Evolutionary conservation across 2,113 vertebrate species (phyloP).

Genomic region (Herpetotheres cachinnans): DNA sequence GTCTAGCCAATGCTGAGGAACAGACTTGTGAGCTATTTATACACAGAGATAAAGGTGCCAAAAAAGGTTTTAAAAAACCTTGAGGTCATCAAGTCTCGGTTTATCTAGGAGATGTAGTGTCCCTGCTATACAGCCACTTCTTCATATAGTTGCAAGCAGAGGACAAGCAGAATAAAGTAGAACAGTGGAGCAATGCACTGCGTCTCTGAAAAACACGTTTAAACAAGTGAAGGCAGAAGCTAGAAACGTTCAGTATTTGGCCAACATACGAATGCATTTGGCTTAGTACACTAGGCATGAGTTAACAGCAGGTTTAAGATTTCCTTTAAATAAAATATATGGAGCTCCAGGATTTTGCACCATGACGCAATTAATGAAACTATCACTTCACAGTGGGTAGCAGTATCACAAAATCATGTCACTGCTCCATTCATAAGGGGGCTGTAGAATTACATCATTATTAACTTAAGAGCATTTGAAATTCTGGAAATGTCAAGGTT

Average conservation of each 20-base stretch:
- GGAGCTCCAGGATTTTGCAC: not conserved
- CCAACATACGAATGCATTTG: not conserved
- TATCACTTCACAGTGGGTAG: not conserved
- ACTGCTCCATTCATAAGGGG: accelerated
- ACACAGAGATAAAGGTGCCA: not conserved
- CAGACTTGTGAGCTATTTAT: constrained; percentile 35
- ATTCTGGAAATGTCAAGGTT: not conserved
- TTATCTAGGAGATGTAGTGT: not conserved
- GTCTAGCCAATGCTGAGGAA: not conserved
- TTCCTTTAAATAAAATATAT: not conserved
- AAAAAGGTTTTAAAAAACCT: not conserved
- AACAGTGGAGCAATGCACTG: not conserved
- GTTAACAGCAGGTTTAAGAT: not conserved
- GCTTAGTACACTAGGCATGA: not conserved
- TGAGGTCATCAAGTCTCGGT: not conserved
- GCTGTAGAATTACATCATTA: not conserved
- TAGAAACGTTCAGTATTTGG: not conserved
- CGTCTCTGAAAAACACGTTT: not conserved
- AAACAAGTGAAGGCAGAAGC: not conserved
- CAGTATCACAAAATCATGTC: not conserved
- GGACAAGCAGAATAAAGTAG: not conserved
- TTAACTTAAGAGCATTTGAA: not conserved
- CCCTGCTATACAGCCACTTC: not conserved
- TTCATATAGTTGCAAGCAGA: not conserved
- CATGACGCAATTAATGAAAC: not conserved